phyloP scores from a whole-genome alignment of 1,140 invertebrate species.

The Drosophila biarmipes region DNA sequence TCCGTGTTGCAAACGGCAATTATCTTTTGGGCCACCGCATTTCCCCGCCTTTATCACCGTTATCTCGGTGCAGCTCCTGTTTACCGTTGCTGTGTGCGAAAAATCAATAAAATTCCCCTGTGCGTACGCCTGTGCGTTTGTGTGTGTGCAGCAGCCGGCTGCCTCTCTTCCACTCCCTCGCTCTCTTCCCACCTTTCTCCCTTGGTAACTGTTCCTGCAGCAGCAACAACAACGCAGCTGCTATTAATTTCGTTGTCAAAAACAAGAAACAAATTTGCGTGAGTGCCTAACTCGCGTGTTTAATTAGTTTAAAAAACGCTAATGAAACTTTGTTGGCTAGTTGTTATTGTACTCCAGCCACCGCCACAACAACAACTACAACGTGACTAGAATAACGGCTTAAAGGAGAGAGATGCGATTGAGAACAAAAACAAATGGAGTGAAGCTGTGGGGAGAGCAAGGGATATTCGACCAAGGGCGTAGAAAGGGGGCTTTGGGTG shows the following conservation, averaged over 20 bases:
- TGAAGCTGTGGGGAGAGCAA: not conserved
- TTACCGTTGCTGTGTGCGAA: constrained; percentile 53
- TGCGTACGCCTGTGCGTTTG: constrained; percentile 10
- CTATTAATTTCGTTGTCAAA: constrained; percentile 7
- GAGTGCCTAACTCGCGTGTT: constrained; percentile 33
- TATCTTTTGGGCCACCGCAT: not conserved
- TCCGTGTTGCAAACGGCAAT: constrained; percentile 11
- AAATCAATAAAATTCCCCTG: constrained; percentile 67
- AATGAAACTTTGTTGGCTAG: constrained; percentile 26
- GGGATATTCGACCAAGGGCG: too few relatives aligned
- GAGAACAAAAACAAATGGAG: constrained; percentile 7
- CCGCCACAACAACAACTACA: constrained; percentile 10
- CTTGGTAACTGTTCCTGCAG: constrained; percentile 7
- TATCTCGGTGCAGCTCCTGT: constrained; percentile 33
- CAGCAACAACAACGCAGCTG: not conserved
- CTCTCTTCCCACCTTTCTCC: constrained; percentile 1
- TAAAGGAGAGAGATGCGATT: constrained; percentile 1
- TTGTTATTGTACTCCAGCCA: constrained; percentile 15
- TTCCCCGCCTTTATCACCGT: constrained; percentile 1
- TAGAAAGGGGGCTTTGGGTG: too few relatives aligned
- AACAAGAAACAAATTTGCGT: constrained; percentile 6
- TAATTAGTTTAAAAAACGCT: constrained; percentile 48
- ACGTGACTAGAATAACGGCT: constrained; percentile 5
- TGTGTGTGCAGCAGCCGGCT: constrained; percentile 68
- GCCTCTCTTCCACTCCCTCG: constrained; percentile 12